These are phyloP conservation scores for Danaus chrysippus DNA, from an alignment of 2,888 invertebrate genomes.

Conservation along the genomic window DNA sequence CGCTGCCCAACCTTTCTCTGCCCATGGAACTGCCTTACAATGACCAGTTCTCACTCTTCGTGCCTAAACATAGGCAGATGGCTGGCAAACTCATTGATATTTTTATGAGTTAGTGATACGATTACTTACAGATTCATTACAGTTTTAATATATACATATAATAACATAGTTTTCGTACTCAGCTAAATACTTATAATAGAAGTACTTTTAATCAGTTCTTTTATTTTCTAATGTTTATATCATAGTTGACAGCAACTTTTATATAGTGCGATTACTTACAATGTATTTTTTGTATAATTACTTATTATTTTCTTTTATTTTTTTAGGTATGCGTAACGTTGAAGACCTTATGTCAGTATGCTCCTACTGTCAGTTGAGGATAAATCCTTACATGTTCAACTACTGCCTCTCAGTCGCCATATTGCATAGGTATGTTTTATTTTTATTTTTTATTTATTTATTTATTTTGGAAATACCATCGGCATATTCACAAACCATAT, in stretches of 20 bases:
- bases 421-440: slow-evolving; percentile 78
- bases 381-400: slow-evolving; percentile 88
- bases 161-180: too few species aligned
- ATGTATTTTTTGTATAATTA: not conserved
- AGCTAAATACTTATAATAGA: too few species aligned
- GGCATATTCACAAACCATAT: too few species aligned
- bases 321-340: slow-evolving; percentile 81
- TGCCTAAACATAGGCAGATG: slow-evolving; percentile 82
- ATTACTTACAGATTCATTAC: too few species aligned
- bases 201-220: too few species aligned
- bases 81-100: slow-evolving; percentile 84
- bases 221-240: too few species aligned
- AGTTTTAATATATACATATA: too few species aligned
- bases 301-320: not conserved
- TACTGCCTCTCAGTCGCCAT: slow-evolving; percentile 86
- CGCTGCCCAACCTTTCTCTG: slow-evolving; percentile 80
- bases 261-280: not conserved
- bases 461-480: too few species aligned
- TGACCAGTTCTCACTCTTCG: slow-evolving; percentile 85
- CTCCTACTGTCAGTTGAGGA: slow-evolving; percentile 82
- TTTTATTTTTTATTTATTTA: not conserved
- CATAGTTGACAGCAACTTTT: too few species aligned
- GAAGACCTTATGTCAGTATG: slow-evolving; percentile 85
- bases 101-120: slow-evolving; percentile 76
- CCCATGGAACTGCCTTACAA: slow-evolving; percentile 81